Evolutionary conservation across 1,140 invertebrate genomes (phyloP), one percentile per base, ranked within the genome.

Genomic region (Ostrea edulis): DNA sequence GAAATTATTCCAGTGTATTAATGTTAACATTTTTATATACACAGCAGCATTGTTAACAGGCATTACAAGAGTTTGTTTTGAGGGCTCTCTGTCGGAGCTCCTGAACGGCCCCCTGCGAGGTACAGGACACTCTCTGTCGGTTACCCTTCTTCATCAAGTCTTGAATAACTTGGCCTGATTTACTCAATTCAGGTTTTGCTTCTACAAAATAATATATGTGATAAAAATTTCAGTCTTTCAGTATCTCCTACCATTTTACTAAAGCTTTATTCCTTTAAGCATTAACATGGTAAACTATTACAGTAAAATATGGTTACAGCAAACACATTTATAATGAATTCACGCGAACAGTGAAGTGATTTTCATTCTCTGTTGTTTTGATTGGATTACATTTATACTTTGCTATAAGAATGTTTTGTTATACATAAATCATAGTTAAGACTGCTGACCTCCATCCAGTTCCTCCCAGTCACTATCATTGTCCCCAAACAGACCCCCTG

Each of bases 401-500:
- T 44, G 35, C 35, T 44, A 44, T 44, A 44, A 44, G 35, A 1
- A 44, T 44, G 5, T 44, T 44, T 44, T 44, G 5, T 5, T 2
- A 5, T 44, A 44, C 35, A 44, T 44, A 44, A 62, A 62, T n/a
- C 17, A 20, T 0, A 82, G 5, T 35, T n/a, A 35, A n/a, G 68
- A 35, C n/a, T 55, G n/a, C 25, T 55, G 22, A 90, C 90, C 92
- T 87, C 93, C 93, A 81, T 93, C 93, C 71, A 94, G 65, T 44
- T 91, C 93, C 44, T 94, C 93, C 93, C 93, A 94, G 77, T 94
- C 94, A 89, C 93, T 94, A 71, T 94, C 94, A 90, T 91, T 87
- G 35, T 88, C 87, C 11, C 93, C 92, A 91, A 93, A 93, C 44
- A 93, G 77, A 52, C 82, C 77, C n/a, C 83, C n/a, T 44, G 22